Base-by-base conservation (phyloP, 2,113 vertebrate genomes). In the Myotis lucifugus region DNA sequence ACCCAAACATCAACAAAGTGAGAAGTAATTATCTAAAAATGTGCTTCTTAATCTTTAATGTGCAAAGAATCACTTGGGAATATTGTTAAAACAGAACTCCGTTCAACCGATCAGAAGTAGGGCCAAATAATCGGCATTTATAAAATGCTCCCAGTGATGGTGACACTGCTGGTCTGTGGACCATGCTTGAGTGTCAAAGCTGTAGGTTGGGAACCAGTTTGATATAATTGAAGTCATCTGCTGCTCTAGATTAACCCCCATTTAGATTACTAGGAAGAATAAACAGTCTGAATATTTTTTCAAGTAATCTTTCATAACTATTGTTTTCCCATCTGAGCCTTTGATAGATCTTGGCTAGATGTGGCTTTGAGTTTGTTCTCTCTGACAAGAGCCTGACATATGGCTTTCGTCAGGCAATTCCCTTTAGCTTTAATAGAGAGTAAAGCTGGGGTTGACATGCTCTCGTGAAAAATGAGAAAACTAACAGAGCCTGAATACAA, bases 401-500 rank as follows among this genome's bases (percentile, higher is more conserved):
- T 21, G 81, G 52, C 85, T 93, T 93, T 95, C 92, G 85, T 95
- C 93, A 95, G 88, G 90, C 90, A 96, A 92, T 95, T 95, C 87
- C 82, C 90, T 73, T 85, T 86, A 52, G 37, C 82, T 79, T 88
- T 95, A 76, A 96, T 76, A 79, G 92, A 97, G 52, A 95, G 50
- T 88, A 95, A 93, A 97, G 37, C 82, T 79, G 27, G 56, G 34
- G 27, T 78, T 95, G 90, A 79, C 88, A 83, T 21, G 72, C 21
- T 96, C 11, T 74, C 70, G 54, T 95, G 95, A 95, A 94, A 96
- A 97, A 96, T 95, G 88, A 88, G 94, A 77, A 95, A 96, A 70
- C 83, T 76, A 95, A 88, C 29, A 70, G 85, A 95, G 67, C 23
- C 54, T 85, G 92, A 95, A 94, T 56, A 83, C 54, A 82, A 95